Base-by-base conservation (phyloP, 2,888 invertebrate genomes). In the Erpobdella octoculata region DNA sequence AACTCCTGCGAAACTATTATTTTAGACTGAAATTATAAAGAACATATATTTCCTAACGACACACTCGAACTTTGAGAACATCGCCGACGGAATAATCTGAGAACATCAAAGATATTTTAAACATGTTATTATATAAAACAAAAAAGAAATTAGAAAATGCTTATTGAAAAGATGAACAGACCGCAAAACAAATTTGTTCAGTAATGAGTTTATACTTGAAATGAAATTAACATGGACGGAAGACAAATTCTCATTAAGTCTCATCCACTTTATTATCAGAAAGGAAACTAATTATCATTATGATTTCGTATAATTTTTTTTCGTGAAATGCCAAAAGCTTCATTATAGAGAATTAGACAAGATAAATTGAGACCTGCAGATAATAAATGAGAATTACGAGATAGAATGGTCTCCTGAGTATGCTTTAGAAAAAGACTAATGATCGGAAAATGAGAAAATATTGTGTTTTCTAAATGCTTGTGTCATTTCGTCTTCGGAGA, bases 401-500 rank as follows among this genome's bases (percentile, higher is more conserved):
- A 53, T 53, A 53, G 53, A 53, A 53, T 53, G 53, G 53, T 53
- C 53, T 53, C 53, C 21, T 28, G 53, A 53, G 53, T 53, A 53
- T 53, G 53, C 53, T 53, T 53, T 53, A 53, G 53, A 53, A 53
- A 53, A 53, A 53, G 53, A 53, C 53, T 53, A 53, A 53, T 53
- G 53, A 53, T 53, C 53, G 53, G 53, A 53, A 53, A 53, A 53
- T 53, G 53, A 53, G 53, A 53, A 53, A 53, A 53, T 53, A 53
- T 53, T 53, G 53, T 53, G 53, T 28, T 53, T 53, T 53, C 21
- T 53, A 53, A 53, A 53, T 53, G 53, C 53, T 53, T 53, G 53
- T 53, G 53, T 53, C 53, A 53, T 53, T 53, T 53, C 28, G 53
- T 53, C 53, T 53, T 53, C 53, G 1, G 53, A 53, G 53, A 53